These are phyloP conservation scores for Perdix hodgsoniae DNA, from an alignment of 2,797 vertebrate genomes.

Conservation along the genomic window DNA sequence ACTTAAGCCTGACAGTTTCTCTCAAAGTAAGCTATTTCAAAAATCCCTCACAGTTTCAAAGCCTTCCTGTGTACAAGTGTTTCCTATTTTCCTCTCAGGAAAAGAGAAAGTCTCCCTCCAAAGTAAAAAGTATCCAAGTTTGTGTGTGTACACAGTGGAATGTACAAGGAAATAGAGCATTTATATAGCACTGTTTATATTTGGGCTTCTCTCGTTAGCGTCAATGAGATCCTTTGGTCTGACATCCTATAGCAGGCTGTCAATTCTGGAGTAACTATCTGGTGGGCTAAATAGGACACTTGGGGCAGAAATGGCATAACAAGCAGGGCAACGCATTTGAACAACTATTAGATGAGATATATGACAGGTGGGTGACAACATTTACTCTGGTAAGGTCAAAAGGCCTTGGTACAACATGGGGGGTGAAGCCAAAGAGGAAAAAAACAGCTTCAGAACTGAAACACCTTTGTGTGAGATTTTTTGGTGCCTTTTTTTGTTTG, in stretches of 20 bases:
- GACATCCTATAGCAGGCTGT: neutral
- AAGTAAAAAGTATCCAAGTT: neutral
- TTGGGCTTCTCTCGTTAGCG: neutral
- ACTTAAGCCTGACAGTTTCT: neutral
- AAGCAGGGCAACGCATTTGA: neutral
- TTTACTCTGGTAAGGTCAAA: neutral
- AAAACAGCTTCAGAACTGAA: neutral
- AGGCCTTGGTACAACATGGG: neutral
- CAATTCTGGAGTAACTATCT: neutral
- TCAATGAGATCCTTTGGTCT: neutral
- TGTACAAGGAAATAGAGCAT: neutral
- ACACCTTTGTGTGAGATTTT: neutral
- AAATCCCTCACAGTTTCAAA: neutral
- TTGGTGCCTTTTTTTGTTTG: neutral
- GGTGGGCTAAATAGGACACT: neutral
- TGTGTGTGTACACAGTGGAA: neutral
- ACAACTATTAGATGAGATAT: neutral
- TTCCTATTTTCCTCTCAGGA: neutral
- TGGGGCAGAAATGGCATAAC: neutral
- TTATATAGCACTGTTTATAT: neutral
- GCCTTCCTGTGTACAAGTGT: neutral
- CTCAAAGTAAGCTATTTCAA: neutral
- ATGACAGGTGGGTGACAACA: neutral
- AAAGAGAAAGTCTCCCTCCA: neutral
- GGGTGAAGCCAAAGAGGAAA: neutral